Base-by-base conservation (phyloP, 2,797 vertebrate genomes). In the Iguana delicatissima region DNA sequence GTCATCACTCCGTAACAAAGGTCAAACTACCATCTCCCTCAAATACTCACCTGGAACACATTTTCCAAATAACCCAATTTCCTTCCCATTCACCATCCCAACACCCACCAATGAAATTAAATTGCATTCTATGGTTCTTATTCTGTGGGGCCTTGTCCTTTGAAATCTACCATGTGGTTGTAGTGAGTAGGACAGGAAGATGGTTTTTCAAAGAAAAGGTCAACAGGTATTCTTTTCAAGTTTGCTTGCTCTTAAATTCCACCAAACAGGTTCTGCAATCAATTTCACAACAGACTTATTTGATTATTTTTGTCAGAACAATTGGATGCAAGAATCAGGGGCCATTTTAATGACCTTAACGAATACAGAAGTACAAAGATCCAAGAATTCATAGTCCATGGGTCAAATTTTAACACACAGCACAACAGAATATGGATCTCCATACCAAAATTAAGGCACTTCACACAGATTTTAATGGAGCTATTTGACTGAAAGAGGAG, bases 231-330 rank as follows among this genome's bases (percentile, higher is more conserved):
- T 87, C 73, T 91, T 91, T 55, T 91, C 7, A 91, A 18, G 80
- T 91, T 69, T 6, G 9, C 64, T 89, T 84, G 72, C 38, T 90
- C 38, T 32, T 84, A 88, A 52, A 89, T 38, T 0, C 0, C 35
- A 59, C 7, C 2, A n/a, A 0, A 0, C 90, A 76, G 38, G 38
- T 55, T 50, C 57, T 52, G 86, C 52, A 77, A 52, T 67, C 46
- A 92, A 91, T 77, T 81, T 89, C 88, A 32, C 7, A 76, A 81
- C 62, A 84, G 84, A 84, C 38, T n/a, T 8, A 46, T 81, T 8
- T 83, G 18, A 74, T 92, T 92, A 94, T 80, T 83, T 73, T 83
- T 89, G 77, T 89, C 80, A 29, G 69, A 93, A 90, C 72, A 52
- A 84, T 69, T 42, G n/a, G 35, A 72, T 67, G 62, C 46, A 72